Evolutionary conservation across 2,888 invertebrate genomes (phyloP), one percentile per base, ranked within the genome.

Genomic region (Scelioninae gen. 1): DNA sequence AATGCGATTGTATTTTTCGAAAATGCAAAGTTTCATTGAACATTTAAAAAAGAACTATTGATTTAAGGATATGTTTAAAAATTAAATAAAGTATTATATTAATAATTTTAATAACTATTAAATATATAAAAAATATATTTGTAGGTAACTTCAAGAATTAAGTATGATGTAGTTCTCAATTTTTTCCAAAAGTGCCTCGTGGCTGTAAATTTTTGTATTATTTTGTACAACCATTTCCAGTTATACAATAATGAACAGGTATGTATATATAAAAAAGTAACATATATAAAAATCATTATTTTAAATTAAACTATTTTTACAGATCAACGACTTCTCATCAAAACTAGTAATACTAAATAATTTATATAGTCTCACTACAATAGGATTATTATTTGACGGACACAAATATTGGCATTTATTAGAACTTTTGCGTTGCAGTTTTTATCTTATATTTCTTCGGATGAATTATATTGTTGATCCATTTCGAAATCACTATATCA

Each of bases 341-440:
- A 91, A 94, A 11, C 91, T 93, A 58, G 94, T 94, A 88, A 94
- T 95, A 0, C 81, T 93, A 51, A 96, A 95, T 93, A 94, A 96
- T 85, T 93, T 96, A 53, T 94, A 94, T 2, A 95, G 96, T 0
- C 92, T 96, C 11, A 95, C 95, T 0, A 93, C 95, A 29, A 95
- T 96, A 62, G 96, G 96, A 0, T 94, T 96, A 93, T 90, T 96
- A 8, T 95, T 96, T 86, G 96, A 96, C 86, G 94, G 95, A 86
- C 94, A 94, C 49, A 93, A 94, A 7, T 93, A 94, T 86, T 95
- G 95, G 0, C 93, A 94, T 7, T 88, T 94, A 0, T 92, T 95
- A 40, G 96, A 96, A 91, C 93, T 95, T 0, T 82, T 94, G 0
- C 94, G 96, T 9, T 96, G 96, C 88, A 93, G 94, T n/a, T 90